Evolutionary conservation across 2,797 vertebrate species (phyloP), one percentile per base, ranked within the genome.

Genomic region (Microhierax caerulescens): DNA sequence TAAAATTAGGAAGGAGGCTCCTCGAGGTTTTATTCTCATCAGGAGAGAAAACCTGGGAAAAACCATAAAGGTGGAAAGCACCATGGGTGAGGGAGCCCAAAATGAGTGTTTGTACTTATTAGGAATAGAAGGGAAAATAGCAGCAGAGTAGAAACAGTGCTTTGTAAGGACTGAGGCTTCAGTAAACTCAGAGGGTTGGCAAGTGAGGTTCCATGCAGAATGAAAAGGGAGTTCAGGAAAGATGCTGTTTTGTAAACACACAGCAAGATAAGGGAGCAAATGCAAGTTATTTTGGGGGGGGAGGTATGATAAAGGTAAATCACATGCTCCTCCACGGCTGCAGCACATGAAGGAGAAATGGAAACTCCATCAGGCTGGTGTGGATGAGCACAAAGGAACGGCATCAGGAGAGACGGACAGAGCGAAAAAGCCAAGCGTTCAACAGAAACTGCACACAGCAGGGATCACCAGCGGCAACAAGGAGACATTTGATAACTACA

Each of bases 401-500:
- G 76, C 88, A 94, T 53, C 74, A 37, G 63, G 41, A 91, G 54
- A 82, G 34, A 68, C 51, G 72, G 60, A 87, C 63, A 16, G 75
- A 96, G 64, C 0, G 1, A 48, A 70, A 56, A 75, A 90, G 22
- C 27, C 4, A 18, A 48, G 63, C 3, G 34, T 51, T 80, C 37
- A 68, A 48, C 45, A 87, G 75, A 91, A 83, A 82, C 32, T 5
- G 7, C 72, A 74, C 21, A 0, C 93, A 54, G 93, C 41, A 13
- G 75, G 30, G 73, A 88, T 47, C 0, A 1, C n/a, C 30, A 59
- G 70, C 1, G 0, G 76, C 63, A 56, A 76, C 6, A 1, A 68
- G 78, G 28, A 93, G 87, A 90, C 75, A 65, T 85, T 88, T 85
- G 93, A 96, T 96, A 91, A 97, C 96, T 93, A 14, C 87, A 90